These are phyloP conservation scores for Marmota monax DNA, from an alignment of 2,113 vertebrate genomes.

Conservation along the genomic window DNA sequence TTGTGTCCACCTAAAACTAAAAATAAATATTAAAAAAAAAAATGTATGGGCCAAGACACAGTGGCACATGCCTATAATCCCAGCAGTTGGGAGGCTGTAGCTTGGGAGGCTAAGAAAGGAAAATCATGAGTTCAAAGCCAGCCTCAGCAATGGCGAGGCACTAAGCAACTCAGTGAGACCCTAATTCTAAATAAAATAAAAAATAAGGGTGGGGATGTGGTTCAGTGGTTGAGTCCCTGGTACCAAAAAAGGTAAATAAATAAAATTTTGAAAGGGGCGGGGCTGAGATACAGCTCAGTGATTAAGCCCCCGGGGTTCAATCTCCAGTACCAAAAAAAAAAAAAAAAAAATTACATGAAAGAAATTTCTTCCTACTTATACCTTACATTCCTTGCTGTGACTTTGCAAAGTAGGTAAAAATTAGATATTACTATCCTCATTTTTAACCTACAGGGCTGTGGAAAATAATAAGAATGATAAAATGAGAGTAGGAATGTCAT, in stretches of 20 bases:
- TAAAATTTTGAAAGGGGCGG: too few species aligned
- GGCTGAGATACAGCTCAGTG: too few species aligned
- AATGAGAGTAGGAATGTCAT: not conserved
- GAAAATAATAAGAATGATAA: constrained; percentile 25
- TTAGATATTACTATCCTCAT: not conserved
- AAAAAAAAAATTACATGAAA: not conserved
- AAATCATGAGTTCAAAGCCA: not conserved
- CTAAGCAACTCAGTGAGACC: not conserved
- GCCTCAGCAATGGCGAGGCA: not conserved
- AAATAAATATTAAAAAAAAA: too few species aligned
- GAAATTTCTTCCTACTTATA: not conserved
- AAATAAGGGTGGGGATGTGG: not conserved
- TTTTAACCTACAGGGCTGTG: not conserved
- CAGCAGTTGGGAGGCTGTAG: too few species aligned
- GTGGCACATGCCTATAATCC: too few species aligned
- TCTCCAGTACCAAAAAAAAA: not conserved
- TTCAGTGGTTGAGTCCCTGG: too few species aligned
- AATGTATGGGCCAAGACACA: too few species aligned
- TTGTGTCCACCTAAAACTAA: too few species aligned
- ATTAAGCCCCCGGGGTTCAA: not conserved
- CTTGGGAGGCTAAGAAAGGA: not conserved
- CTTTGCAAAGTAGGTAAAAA: constrained; percentile 56
- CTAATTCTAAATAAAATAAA: not conserved
- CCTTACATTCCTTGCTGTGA: not conserved
- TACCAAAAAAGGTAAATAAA: too few species aligned